Percentiles rank a stretch among this genome's conserved stretches.
Evolutionary conservation across 2,113 vertebrate genomes (phyloP).

Genomic region (Centropristis striata): DNA sequence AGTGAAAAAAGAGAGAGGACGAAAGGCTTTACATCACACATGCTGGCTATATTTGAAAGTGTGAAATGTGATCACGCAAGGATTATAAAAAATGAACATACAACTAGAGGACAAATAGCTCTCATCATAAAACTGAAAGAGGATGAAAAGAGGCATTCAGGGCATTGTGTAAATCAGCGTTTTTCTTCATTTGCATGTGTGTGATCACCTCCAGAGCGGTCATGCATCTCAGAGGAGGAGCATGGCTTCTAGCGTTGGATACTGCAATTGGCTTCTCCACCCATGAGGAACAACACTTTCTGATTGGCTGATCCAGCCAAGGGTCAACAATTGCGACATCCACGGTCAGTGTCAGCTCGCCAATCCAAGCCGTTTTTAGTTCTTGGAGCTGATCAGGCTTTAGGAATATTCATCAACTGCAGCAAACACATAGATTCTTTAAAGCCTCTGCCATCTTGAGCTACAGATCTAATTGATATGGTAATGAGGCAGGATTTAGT

Average conservation of each 20-base stretch:
- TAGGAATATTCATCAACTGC: conserved; percentile 65
- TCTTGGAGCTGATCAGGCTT: conserved; percentile 58
- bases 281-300: conserved; percentile 1
- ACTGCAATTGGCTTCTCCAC: conserved; percentile 21
- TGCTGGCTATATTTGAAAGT: conserved; percentile 32
- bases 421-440: conserved; percentile 63
- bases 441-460: conserved; percentile 52
- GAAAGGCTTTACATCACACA: conserved; percentile 45
- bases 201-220: background rate
- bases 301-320: conserved; percentile 43
- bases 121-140: conserved; percentile 2
- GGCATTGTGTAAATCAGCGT: conserved; percentile 14
- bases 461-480: conserved; percentile 77
- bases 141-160: conserved; percentile 7
- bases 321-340: conserved; percentile 43
- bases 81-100: conserved; percentile 33
- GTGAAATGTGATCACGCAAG: conserved; percentile 43
- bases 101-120: conserved; percentile 19
- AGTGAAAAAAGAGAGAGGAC: conserved; percentile 12
- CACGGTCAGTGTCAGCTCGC: conserved; percentile 49
- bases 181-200: conserved; percentile 10
- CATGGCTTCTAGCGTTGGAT: conserved; percentile 10
- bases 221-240: conserved; percentile 2
- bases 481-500: conserved; percentile 74
- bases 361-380: conserved; percentile 15